Base-by-base conservation (phyloP, 2,113 vertebrate species). In the Gnathonemus longibarbis region DNA sequence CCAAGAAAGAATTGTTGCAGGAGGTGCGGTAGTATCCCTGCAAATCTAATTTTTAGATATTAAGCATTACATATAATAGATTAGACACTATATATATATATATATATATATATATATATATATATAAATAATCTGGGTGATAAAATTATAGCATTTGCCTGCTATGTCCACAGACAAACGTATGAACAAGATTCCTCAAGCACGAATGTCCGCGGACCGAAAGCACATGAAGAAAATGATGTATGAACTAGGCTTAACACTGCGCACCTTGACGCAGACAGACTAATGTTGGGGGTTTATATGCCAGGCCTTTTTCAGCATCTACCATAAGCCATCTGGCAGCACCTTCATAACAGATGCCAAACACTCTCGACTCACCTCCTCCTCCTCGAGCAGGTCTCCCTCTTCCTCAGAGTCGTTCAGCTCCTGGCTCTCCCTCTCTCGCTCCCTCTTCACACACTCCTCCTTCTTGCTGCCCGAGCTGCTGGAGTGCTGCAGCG, bases 371-470 rank as follows among this genome's bases (percentile, higher is more conserved):
- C 95, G 94, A 85, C 97, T 97, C 92, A 97, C 96, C 74, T 93
- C 94, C 74, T 95, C 94, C 56, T 94, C 94, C 2, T 95, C 94
- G 15, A 89, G 89, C 24, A 89, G 89, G 89, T 89, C 89, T 27
- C 96, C 96, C 83, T 97, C 96, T 35, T 97, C 95, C 62, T 94
- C 97, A 0, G 97, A 96, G 93, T 97, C 96, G n/a, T 97, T 97
- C 42, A 94, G 92, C 39, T 95, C 95, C 91, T 95, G 95, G 91
- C 90, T 93, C 62, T 95, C 94, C 31, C 94, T 42, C 56, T 97
- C 96, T 45, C 94, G 92, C 53, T 95, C 95, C 85, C 96, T 95
- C 94, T 95, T 96, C 27, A 94, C 88, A 46, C 95, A 94, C 10
- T 97, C 96, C 0, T 96, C 96, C 93, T 97, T 97, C 92, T 94